Evolutionary conservation across 2,113 vertebrate genomes (phyloP).

Genomic region (Procavia capensis): DNA sequence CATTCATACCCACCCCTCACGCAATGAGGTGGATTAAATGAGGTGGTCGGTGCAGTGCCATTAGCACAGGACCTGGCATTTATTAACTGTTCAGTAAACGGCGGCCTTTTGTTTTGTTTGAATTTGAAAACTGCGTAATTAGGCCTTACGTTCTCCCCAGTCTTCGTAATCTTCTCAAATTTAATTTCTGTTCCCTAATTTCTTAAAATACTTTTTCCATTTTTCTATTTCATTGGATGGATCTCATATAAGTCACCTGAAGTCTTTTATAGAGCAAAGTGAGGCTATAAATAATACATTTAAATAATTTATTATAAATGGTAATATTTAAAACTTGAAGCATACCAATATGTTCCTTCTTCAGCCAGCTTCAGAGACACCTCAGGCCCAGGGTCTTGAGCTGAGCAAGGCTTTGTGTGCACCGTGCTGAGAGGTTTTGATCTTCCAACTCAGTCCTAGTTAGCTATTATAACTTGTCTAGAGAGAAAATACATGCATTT

Average conservation of each 20-base stretch:
- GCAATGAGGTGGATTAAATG: not conserved
- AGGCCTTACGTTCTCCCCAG: not conserved
- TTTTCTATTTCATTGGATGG: not conserved
- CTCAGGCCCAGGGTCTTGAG: not conserved
- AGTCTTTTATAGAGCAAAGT: not conserved
- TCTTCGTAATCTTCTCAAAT: not conserved
- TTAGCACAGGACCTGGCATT: not conserved
- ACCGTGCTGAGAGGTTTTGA: not conserved
- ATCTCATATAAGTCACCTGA: not conserved
- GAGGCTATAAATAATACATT: not conserved
- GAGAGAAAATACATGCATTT: not conserved
- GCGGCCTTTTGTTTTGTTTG: not conserved
- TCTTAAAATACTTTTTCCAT: not conserved
- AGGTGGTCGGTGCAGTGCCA: not conserved
- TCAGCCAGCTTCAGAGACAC: not conserved
- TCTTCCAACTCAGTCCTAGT: not conserved
- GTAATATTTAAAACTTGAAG: not conserved
- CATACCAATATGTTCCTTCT: accelerated
- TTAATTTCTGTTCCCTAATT: not conserved
- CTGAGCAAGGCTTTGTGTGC: not conserved
- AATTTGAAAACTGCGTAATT: accelerated
- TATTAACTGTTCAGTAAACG: not conserved
- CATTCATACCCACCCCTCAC: not conserved
- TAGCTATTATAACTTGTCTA: not conserved
- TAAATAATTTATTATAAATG: no score